phyloP scores from a whole-genome alignment of 2,113 vertebrate species.

The Sisor rabdophorus region DNA sequence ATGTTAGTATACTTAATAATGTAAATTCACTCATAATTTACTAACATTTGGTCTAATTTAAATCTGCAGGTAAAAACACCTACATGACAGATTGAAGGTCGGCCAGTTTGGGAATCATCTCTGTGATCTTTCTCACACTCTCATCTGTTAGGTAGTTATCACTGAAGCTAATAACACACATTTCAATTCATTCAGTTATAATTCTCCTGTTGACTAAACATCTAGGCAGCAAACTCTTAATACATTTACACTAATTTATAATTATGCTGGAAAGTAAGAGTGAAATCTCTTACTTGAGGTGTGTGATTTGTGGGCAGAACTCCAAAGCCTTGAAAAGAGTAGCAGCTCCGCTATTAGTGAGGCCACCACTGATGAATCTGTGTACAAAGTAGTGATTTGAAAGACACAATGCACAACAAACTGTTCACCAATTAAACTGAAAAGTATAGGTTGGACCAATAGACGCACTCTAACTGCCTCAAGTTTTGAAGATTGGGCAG shows the following conservation, averaged over 20 bases:
- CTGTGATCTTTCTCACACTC: conserved; percentile 59
- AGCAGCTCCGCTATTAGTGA: conserved; percentile 71
- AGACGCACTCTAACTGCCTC: conserved; percentile 79
- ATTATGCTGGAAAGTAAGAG: background rate
- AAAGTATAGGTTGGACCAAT: background rate
- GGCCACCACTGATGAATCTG: conserved; percentile 73
- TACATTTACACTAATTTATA: background rate
- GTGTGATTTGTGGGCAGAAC: conserved; percentile 71
- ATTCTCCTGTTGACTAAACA: no score
- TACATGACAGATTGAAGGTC: conserved; percentile 71
- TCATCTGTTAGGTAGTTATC: conserved; percentile 74
- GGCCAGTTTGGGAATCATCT: conserved; percentile 66
- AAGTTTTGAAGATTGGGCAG: conserved; percentile 69
- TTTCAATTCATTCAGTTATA: background rate
- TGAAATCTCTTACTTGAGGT: conserved; percentile 73
- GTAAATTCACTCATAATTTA: background rate
- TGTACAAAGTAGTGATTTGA: conserved; percentile 13
- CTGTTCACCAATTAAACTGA: background rate
- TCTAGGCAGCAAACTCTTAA: background rate
- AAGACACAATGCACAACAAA: background rate
- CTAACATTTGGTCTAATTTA: background rate
- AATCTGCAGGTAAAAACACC: conserved; percentile 53
- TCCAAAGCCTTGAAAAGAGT: conserved; percentile 67
- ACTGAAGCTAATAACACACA: conserved; percentile 68
- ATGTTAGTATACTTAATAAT: background rate